Conservation (phyloP, 2,888 invertebrate species). For the Capitulum mitella region DNA sequence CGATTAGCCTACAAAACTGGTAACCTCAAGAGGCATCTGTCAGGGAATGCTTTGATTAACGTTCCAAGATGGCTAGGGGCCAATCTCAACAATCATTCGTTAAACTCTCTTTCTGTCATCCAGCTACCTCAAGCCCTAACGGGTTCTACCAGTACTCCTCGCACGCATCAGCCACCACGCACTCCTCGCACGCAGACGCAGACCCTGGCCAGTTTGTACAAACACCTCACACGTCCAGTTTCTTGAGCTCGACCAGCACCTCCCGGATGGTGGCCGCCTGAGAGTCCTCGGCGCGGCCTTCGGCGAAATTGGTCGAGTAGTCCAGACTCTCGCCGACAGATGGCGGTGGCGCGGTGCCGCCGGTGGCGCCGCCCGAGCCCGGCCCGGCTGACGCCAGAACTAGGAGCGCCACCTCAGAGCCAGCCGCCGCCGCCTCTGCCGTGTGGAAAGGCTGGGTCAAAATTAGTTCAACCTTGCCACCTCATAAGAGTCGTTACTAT, state of each 20-base stretch:
- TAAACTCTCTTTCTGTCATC: neutral
- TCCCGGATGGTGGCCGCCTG: neutral
- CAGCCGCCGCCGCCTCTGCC: neutral
- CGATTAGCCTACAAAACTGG: neutral
- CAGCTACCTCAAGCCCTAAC: too few species aligned
- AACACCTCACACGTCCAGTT: neutral
- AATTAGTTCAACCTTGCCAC: too few species aligned
- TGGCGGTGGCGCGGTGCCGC: neutral
- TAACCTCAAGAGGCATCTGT: neutral
- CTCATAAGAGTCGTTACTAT: too few species aligned
- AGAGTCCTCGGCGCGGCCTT: neutral
- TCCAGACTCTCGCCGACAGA: too few species aligned
- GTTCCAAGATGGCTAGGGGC: neutral
- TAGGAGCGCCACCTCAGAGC: neutral
- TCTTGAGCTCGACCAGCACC: neutral
- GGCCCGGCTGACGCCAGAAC: neutral
- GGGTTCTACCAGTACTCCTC: neutral
- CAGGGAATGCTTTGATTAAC: slow-evolving; percentile 11
- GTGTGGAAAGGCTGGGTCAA: too few species aligned
- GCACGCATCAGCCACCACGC: neutral
- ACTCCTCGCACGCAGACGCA: neutral
- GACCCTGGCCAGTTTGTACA: neutral
- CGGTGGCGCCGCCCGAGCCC: neutral
- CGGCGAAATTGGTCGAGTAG: neutral
- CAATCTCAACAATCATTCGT: neutral